phyloP scores from a whole-genome alignment of 2,888 invertebrate species.

The Lithosia quadra region DNA sequence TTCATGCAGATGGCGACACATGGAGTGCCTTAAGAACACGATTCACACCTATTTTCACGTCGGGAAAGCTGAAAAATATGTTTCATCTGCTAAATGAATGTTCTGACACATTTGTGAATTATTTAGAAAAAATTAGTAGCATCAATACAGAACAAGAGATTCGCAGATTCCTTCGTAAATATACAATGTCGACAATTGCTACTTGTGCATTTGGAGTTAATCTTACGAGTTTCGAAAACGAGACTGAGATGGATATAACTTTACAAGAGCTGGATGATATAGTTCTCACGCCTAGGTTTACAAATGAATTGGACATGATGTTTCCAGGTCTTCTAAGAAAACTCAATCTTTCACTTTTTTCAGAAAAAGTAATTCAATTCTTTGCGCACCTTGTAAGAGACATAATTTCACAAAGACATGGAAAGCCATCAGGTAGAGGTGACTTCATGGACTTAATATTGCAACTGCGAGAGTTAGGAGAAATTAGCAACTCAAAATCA shows the following conservation, averaged over 20 bases:
- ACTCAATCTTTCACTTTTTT: constrained; percentile 52
- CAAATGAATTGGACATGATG: constrained; percentile 57
- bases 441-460: constrained; percentile 66
- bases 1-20: constrained; percentile 63
- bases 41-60: constrained; percentile 64
- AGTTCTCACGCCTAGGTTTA: constrained; percentile 31
- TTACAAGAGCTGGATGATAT: constrained; percentile 35
- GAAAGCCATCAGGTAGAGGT: constrained; percentile 51
- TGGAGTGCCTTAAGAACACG: constrained; percentile 62
- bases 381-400: constrained; percentile 53
- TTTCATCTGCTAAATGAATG: constrained; percentile 58
- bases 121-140: constrained; percentile 36
- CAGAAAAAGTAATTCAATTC: constrained; percentile 41
- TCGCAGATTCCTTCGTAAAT: constrained; percentile 51
- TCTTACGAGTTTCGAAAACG: constrained; percentile 39
- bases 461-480: constrained; percentile 53
- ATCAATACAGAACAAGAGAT: constrained; percentile 49
- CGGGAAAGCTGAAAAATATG: constrained; percentile 67
- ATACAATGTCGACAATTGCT: constrained; percentile 56
- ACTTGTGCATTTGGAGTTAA: constrained; percentile 61
- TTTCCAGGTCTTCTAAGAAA: constrained; percentile 59
- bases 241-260: constrained; percentile 37
- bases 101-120: constrained; percentile 53
- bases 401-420: constrained; percentile 54
- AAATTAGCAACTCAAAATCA: constrained; percentile 39